phyloP scores from a whole-genome alignment of 2,113 vertebrate genomes.

The Hypocryptadius cinnamomeus region DNA sequence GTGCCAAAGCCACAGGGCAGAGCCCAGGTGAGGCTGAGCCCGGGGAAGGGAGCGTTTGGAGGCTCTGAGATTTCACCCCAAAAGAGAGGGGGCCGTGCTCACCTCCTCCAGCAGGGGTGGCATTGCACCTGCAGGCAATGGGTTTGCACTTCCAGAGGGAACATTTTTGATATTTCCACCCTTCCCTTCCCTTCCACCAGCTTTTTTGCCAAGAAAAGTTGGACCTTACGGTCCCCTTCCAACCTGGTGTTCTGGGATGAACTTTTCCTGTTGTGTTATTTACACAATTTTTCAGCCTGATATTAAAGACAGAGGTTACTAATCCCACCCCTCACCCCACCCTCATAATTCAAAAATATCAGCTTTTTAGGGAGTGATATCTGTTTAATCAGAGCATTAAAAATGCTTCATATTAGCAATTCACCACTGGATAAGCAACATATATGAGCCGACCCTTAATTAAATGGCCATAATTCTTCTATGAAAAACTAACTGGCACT shows the following conservation, averaged over 20 bases:
- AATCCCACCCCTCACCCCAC: neutral
- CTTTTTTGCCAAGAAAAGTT: neutral
- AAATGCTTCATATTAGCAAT: slow-evolving; percentile 58
- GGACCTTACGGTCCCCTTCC: neutral
- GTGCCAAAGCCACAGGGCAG: neutral
- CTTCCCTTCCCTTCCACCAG: neutral
- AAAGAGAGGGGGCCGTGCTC: neutral
- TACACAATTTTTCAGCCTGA: slow-evolving; percentile 56
- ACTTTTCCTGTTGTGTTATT: slow-evolving; percentile 37
- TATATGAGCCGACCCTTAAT: slow-evolving; percentile 72
- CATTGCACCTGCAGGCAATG: slow-evolving; percentile 56
- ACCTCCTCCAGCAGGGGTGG: neutral
- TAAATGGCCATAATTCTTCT: slow-evolving; percentile 67
- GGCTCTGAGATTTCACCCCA: neutral
- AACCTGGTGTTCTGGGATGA: neutral
- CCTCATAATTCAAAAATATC: slow-evolving; percentile 20
- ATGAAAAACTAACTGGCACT: slow-evolving; percentile 76
- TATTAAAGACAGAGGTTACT: slow-evolving; percentile 26
- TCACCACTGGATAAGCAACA: slow-evolving; percentile 68
- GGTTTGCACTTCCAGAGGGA: slow-evolving; percentile 31
- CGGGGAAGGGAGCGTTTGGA: neutral
- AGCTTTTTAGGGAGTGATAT: slow-evolving; percentile 54
- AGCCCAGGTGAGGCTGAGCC: neutral
- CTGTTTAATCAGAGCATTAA: slow-evolving; percentile 57
- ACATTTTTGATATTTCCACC: neutral